Base-by-base conservation (phyloP, 1,140 invertebrate species). In the Dendrolimus kikuchii region DNA sequence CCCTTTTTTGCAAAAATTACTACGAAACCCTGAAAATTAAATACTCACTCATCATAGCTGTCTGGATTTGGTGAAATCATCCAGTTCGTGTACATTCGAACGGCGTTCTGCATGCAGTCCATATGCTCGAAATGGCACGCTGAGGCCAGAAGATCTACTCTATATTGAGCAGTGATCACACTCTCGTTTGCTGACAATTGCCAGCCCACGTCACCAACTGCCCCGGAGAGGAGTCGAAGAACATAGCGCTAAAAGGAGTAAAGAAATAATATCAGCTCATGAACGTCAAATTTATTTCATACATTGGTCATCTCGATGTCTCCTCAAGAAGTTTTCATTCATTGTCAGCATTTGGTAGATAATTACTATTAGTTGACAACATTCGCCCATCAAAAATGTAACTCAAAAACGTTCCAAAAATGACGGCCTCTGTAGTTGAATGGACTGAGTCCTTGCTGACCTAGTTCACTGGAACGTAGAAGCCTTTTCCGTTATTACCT, bases 61-160 rank as follows among this genome's bases (percentile, higher is more conserved):
- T 94, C 91, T 4, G 93, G 93, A 76, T 93, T 89, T 0, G 92
- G 88, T 3, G 83, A 85, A 9, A 91, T 86, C 66, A 89, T 90
- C 94, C 94, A 96, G 64, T 92, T 92, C 7, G 91, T 89, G 63
- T 94, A 95, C 53, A 92, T 88, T 1, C 86, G 79, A 0, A 91
- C 89, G 2, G 93, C 91, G 47, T 93, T 92, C 8, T 89, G 76
- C 3, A 95, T 81, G 71, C 94, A 95, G 61, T 92, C 90, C 5
- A 88, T 81, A 47, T 93, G 89, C 7, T 92, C 93, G 47, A 95
- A 87, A 41, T 88, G 88, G 54, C 94, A 95, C 2, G 93, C 93
- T 6, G 86, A 89, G 5, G 79, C 75, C 2, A 95, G 72, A 5
- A 95, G 84, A 46, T 94, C 91, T 0, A 92, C 89, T n/a, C 94